These are phyloP conservation scores for Xanthia icteritia DNA, from an alignment of 2,888 invertebrate genomes.

Conservation along the genomic window DNA sequence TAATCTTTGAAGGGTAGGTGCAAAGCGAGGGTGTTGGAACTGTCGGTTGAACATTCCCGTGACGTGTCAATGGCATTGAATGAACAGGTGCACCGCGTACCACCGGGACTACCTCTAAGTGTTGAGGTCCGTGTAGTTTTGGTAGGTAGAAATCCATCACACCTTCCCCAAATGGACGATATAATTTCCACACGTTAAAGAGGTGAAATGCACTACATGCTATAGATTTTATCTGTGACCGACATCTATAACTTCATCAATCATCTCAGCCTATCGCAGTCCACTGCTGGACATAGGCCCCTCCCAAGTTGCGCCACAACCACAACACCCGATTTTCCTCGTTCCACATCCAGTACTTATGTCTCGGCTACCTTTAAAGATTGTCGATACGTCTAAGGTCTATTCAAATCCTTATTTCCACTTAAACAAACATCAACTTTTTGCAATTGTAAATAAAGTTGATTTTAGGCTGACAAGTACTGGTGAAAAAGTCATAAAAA, in stretches of 20 bases:
- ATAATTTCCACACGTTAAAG: background rate
- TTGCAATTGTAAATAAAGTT: too few relatives aligned
- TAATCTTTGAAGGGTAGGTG: background rate
- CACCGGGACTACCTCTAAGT: background rate
- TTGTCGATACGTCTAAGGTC: too few relatives aligned
- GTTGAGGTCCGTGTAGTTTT: background rate
- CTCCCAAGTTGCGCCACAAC: too few relatives aligned
- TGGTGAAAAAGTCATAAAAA: too few relatives aligned
- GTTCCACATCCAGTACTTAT: background rate
- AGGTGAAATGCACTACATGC: background rate
- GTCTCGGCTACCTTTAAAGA: too few relatives aligned
- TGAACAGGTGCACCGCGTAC: conserved; percentile 14
- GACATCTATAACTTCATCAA: background rate
- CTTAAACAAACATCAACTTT: too few relatives aligned
- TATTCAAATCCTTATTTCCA: too few relatives aligned
- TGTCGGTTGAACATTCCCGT: background rate
- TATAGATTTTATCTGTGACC: background rate
- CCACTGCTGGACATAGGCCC: background rate
- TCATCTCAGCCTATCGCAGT: background rate
- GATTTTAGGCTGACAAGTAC: too few relatives aligned
- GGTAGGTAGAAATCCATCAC: background rate
- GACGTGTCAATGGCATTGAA: background rate
- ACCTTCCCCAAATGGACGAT: background rate
- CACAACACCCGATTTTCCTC: background rate
- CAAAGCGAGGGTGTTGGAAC: conserved; percentile 2